A percentile compares a stretch with the other conserved stretches of the same genome.
phyloP scores from a whole-genome alignment of 2,113 vertebrate species.

The Thalassarche chlororhynchos region DNA sequence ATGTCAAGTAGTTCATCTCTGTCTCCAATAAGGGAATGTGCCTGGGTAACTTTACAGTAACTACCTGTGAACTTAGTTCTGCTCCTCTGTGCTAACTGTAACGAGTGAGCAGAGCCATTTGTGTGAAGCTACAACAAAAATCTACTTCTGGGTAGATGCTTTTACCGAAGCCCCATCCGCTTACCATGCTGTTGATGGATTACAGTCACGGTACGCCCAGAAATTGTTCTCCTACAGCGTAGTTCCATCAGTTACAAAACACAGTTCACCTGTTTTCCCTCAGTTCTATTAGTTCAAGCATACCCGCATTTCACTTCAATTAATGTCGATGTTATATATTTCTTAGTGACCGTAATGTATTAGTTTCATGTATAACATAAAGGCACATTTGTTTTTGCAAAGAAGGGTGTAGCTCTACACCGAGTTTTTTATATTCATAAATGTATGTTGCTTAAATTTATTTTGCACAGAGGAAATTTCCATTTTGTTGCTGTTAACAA shows the following conservation, averaged over 20 bases:
- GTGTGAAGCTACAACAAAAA: neutral
- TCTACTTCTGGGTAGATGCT: fast-evolving
- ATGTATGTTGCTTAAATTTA: neutral
- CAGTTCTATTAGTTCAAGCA: neutral
- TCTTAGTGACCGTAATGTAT: neutral
- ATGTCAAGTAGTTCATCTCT: fast-evolving
- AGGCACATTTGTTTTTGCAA: neutral
- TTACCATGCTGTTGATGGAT: neutral
- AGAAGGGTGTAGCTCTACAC: neutral
- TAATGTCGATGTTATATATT: neutral
- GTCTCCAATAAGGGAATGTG: neutral
- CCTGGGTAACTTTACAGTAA: fast-evolving
- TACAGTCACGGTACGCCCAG: neutral
- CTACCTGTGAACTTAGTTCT: fast-evolving
- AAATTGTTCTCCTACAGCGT: neutral
- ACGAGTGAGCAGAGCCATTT: fast-evolving
- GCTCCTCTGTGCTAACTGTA: too few relatives aligned
- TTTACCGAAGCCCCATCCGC: neutral
- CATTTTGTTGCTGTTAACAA: neutral
- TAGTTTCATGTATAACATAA: neutral
- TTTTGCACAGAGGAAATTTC: neutral
- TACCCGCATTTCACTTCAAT: neutral
- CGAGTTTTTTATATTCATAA: neutral
- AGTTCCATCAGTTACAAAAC: neutral
- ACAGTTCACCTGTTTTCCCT: neutral